Conservation (phyloP, 2,797 vertebrate species). For the Lepilemur septentrionalis region DNA sequence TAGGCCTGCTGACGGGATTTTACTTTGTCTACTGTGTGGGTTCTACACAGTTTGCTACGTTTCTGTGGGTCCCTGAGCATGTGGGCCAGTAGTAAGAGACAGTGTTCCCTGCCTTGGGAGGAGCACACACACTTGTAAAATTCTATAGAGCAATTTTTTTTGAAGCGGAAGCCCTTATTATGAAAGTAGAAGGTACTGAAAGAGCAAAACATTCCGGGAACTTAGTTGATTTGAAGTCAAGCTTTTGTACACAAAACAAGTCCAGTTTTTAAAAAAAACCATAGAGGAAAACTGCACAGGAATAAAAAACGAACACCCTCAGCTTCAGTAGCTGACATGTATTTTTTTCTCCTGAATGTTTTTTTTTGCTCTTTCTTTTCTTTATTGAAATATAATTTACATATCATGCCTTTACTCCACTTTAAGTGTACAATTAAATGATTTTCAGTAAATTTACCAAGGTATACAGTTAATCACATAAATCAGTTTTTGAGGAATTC, state of each 20-base stretch:
- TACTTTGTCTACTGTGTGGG: background rate
- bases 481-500: too few relatives aligned
- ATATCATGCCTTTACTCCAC: too few relatives aligned
- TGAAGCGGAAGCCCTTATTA: background rate
- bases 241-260: background rate
- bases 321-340: background rate
- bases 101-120: background rate
- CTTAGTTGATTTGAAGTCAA: background rate
- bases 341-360: background rate
- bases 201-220: background rate
- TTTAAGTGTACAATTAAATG: too few relatives aligned
- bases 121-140: background rate
- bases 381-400: too few relatives aligned
- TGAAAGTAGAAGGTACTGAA: background rate
- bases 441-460: too few relatives aligned
- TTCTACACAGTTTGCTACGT: background rate
- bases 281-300: background rate
- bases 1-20: background rate
- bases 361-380: too few relatives aligned
- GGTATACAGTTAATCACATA: too few relatives aligned
- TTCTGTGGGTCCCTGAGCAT: background rate
- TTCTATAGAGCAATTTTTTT: background rate
- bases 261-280: background rate
- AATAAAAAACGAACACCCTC: background rate
- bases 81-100: background rate